phyloP scores from a whole-genome alignment of 2,113 vertebrate species.

The Nyctereutes procyonoides region DNA sequence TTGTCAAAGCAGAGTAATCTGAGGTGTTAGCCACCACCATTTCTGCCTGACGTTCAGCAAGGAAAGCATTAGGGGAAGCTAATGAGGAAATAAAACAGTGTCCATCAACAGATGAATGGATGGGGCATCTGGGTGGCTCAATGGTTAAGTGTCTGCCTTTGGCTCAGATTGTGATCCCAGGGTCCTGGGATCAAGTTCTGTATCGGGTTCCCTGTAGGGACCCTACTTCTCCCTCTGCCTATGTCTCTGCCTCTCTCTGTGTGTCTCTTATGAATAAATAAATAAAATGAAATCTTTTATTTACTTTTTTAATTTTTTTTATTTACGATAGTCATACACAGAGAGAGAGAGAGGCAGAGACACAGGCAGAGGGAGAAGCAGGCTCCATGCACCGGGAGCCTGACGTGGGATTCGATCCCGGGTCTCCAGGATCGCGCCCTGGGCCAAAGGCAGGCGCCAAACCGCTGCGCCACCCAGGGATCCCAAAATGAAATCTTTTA shows the following conservation, averaged over 20 bases:
- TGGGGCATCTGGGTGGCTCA: no score
- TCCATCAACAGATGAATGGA: no score
- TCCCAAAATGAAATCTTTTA: not conserved
- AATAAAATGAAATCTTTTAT: not conserved
- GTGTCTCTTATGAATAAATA: not conserved
- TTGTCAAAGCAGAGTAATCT: constrained; percentile 5
- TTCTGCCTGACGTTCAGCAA: constrained; percentile 45
- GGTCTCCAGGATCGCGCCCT: no score
- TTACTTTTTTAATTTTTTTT: no score
- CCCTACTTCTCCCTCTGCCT: not conserved
- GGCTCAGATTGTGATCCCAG: not conserved
- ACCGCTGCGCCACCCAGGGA: no score
- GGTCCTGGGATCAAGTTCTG: not conserved
- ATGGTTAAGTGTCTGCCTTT: no score
- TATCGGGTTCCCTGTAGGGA: not conserved
- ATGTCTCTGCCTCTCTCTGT: not conserved
- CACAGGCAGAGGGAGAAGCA: no score
- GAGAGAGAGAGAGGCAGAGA: no score
- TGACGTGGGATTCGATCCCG: no score
- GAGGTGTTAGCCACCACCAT: not conserved
- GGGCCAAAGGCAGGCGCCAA: no score
- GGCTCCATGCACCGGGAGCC: no score
- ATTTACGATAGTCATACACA: no score
- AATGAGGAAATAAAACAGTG: constrained; percentile 36
- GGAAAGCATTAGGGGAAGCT: constrained; percentile 1